Percentiles rank a stretch among this genome's conserved stretches.
Evolutionary conservation across 1,140 invertebrate genomes (phyloP).

Genomic region (Drosophila bipectinata): DNA sequence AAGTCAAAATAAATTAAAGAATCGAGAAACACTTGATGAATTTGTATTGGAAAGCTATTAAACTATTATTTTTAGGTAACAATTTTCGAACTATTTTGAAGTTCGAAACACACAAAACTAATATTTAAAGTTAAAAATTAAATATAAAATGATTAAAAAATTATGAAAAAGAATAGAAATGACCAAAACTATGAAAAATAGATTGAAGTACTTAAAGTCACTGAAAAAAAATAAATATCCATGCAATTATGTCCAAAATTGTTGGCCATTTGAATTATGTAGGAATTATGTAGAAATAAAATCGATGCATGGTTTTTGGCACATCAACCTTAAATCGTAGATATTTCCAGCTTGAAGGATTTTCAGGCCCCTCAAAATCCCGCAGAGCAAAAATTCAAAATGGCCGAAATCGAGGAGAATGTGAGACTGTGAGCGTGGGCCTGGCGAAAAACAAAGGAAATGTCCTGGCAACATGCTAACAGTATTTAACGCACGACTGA

Average conservation of each 20-base stretch:
- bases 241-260: neutral
- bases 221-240: neutral
- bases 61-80: no score
- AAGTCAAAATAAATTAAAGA: no score
- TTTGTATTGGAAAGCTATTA: no score
- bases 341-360: slow-evolving; percentile 20
- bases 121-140: no score
- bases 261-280: neutral
- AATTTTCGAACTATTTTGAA: no score
- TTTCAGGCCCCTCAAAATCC: slow-evolving; percentile 14
- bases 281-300: slow-evolving; percentile 22
- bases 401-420: slow-evolving; percentile 64
- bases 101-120: no score
- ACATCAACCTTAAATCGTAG: slow-evolving; percentile 39
- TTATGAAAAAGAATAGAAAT: neutral
- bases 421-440: slow-evolving; percentile 16
- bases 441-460: slow-evolving; percentile 56
- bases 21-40: no score
- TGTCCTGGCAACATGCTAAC: slow-evolving; percentile 75
- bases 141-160: no score
- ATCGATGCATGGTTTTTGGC: slow-evolving; percentile 10
- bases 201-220: neutral
- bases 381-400: slow-evolving; percentile 76
- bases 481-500: slow-evolving; percentile 72
- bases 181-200: slow-evolving; percentile 1